phyloP scores from a whole-genome alignment of 2,888 invertebrate species.

The Microctonus brassicae region DNA sequence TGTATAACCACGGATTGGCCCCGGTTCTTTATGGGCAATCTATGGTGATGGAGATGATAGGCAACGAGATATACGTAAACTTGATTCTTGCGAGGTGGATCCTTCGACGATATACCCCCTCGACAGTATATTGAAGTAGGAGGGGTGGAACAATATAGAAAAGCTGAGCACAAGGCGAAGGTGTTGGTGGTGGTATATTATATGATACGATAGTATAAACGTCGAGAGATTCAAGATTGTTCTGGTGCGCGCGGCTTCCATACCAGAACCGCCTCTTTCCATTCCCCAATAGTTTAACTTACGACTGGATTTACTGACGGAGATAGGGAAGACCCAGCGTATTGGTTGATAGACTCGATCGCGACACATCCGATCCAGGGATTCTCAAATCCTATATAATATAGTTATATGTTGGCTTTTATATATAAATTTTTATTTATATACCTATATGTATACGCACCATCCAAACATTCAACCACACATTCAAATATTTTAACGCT shows the following conservation, averaged over 20 bases:
- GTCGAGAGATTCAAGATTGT: constrained; percentile 26
- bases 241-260: constrained; percentile 34
- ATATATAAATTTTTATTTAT: too few species aligned
- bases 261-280: constrained; percentile 47
- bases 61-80: constrained; percentile 69
- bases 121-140: constrained; percentile 28
- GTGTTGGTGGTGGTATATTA: constrained; percentile 22
- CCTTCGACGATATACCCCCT: constrained; percentile 30
- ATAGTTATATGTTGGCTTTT: not conserved
- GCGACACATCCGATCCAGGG: constrained; percentile 58
- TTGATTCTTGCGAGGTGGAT: constrained; percentile 65
- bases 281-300: constrained; percentile 69
- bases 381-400: constrained; percentile 52
- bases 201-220: constrained; percentile 24
- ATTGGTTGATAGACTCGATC: constrained; percentile 63
- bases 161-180: constrained; percentile 11
- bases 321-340: constrained; percentile 63
- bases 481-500: not conserved
- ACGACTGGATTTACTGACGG: constrained; percentile 68
- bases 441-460: too few species aligned
- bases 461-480: too few species aligned
- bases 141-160: constrained; percentile 32
- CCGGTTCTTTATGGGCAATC: constrained; percentile 69
- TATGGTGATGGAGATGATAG: constrained; percentile 70
- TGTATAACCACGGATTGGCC: constrained; percentile 68